phyloP scores from a whole-genome alignment of 2,888 invertebrate species.

The Pelosia muscerda region DNA sequence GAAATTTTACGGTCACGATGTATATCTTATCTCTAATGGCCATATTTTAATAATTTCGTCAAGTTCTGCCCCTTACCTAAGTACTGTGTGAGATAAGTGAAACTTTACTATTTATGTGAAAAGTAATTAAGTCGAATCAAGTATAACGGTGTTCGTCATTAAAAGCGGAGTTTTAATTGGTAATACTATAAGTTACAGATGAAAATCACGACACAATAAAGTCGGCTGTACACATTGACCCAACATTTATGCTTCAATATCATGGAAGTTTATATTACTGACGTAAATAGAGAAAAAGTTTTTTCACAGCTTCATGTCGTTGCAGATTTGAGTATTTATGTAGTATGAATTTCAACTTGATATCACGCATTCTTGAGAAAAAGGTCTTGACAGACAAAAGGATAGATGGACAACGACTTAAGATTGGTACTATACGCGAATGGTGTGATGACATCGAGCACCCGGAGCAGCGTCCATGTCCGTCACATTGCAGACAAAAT shows the following conservation, averaged over 20 bases:
- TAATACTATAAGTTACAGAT: neutral
- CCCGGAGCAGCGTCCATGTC: too few species aligned
- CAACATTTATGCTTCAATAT: neutral
- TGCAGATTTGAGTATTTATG: too few species aligned
- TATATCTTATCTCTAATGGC: constrained; percentile 14
- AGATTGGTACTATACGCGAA: too few species aligned
- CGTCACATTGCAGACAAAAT: too few species aligned
- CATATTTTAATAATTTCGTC: constrained; percentile 19
- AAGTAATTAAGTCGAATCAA: neutral
- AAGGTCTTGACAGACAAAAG: too few species aligned
- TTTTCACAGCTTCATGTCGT: too few species aligned
- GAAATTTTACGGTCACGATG: constrained; percentile 16
- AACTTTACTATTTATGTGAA: neutral
- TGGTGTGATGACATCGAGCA: too few species aligned
- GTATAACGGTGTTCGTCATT: neutral
- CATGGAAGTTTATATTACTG: too few species aligned
- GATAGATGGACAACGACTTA: too few species aligned
- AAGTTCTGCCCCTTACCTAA: neutral
- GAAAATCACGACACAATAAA: neutral
- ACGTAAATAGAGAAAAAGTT: too few species aligned
- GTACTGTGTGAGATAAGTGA: neutral
- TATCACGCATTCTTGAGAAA: too few species aligned
- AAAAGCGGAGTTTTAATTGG: constrained; percentile 1
- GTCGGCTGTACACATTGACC: neutral
- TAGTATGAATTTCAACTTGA: too few species aligned